phyloP scores from a whole-genome alignment of 30 jellyfish, hydroid and myxozoan genomes.

The Aurelia sp. region DNA sequence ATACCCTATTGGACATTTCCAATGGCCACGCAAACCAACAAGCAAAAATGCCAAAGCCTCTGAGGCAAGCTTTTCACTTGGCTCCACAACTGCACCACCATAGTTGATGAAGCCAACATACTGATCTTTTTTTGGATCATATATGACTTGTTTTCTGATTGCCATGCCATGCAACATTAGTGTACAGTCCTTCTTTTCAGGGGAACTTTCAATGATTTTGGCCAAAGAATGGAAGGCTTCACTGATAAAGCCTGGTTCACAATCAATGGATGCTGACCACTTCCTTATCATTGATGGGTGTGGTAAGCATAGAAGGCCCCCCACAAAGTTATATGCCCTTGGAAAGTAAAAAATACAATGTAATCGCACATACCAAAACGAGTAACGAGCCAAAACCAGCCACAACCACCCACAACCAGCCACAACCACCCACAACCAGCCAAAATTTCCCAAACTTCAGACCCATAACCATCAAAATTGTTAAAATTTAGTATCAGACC shows the following conservation, averaged over 20 bases:
- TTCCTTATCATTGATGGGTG: conserved; percentile 36
- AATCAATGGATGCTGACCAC: conserved; percentile 35
- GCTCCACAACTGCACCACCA: conserved; percentile 45
- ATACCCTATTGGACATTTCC: conserved; percentile 60
- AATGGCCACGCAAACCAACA: conserved; percentile 35
- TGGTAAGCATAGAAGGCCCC: conserved; percentile 25
- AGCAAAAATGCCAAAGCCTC: conserved; percentile 44
- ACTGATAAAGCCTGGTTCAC: conserved; percentile 46
- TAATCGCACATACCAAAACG: no score
- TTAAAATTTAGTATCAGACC: no score
- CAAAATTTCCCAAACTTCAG: no score
- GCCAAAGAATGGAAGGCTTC: conserved; percentile 33
- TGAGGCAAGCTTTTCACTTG: conserved; percentile 29
- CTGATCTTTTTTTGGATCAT: conserved; percentile 2
- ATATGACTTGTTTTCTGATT: background rate
- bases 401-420: no score
- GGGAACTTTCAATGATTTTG: background rate
- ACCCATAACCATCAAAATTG: no score
- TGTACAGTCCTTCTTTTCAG: conserved; percentile 25
- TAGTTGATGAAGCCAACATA: conserved; percentile 43
- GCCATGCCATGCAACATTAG: conserved; percentile 26
- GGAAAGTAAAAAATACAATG: conserved; percentile 41
- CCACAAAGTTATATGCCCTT: conserved; percentile 35
- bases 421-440: no score
- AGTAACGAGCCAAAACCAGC: no score